These are phyloP conservation scores for Platycnemis pennipes DNA, from an alignment of 2,888 invertebrate species.

Conservation along the genomic window DNA sequence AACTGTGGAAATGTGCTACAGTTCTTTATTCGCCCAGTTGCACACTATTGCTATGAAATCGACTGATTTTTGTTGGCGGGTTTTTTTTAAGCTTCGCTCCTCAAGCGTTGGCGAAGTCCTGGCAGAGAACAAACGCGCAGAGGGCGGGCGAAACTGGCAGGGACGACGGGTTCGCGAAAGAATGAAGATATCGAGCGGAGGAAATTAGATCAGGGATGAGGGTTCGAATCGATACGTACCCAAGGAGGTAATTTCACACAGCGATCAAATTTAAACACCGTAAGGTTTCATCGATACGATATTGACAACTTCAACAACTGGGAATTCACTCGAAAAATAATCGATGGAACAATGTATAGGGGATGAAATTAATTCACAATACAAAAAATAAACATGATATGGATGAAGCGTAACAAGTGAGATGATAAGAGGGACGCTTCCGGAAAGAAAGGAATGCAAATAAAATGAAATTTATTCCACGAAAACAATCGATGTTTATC, in stretches of 20 bases:
- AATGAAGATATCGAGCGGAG: neutral
- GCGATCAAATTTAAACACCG: neutral
- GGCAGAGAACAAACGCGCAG: neutral
- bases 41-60: too few relatives aligned
- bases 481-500: too few relatives aligned
- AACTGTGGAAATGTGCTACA: too few relatives aligned
- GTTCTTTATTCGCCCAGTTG: too few relatives aligned
- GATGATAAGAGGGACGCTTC: too few relatives aligned
- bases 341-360: neutral
- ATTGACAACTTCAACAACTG: neutral
- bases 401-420: neutral
- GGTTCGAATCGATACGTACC: neutral
- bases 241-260: neutral
- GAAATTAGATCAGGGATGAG: neutral
- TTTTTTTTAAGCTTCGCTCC: neutral
- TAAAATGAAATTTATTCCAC: too few relatives aligned
- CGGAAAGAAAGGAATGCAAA: too few relatives aligned
- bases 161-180: neutral
- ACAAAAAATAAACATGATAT: neutral
- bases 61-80: neutral
- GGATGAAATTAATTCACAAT: neutral
- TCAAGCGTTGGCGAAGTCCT: neutral
- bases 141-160: neutral
- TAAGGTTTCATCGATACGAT: neutral
- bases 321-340: neutral